Evolutionary conservation across 1,140 invertebrate species (phyloP).

Genomic region (Notospermus geniculatus): DNA sequence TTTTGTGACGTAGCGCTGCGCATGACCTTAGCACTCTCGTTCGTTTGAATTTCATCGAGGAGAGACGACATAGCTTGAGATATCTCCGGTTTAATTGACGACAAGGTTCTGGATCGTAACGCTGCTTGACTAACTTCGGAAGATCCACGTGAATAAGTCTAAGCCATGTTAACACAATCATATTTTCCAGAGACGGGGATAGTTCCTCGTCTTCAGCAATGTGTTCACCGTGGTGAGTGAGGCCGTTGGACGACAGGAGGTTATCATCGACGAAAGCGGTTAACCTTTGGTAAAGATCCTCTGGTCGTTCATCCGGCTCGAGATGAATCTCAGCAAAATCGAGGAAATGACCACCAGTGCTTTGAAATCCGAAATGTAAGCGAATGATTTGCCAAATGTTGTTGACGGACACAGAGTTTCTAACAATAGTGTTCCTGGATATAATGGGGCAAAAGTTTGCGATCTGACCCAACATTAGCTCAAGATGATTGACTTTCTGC

Average conservation of each 20-base stretch:
- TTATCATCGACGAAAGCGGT: constrained; percentile 27
- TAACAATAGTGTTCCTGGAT: constrained; percentile 22
- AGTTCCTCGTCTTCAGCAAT: constrained; percentile 22
- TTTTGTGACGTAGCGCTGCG: too few relatives aligned
- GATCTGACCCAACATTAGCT: constrained; percentile 12
- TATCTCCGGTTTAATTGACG: constrained; percentile 33
- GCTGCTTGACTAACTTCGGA: constrained; percentile 21
- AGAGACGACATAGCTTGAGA: constrained; percentile 22
- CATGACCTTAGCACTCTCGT: too few relatives aligned
- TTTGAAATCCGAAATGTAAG: constrained; percentile 13
- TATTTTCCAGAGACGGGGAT: constrained; percentile 20
- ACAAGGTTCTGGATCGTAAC: too few relatives aligned
- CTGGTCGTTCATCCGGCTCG: constrained; percentile 22
- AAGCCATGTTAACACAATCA: constrained; percentile 27
- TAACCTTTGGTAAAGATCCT: constrained; percentile 24
- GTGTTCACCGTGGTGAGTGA: constrained; percentile 16
- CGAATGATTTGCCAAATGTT: constrained; percentile 20
- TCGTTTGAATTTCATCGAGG: constrained; percentile 25
- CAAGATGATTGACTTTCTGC: constrained; percentile 10
- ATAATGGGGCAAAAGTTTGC: too few relatives aligned
- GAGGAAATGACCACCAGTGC: constrained; percentile 11
- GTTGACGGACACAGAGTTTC: constrained; percentile 26
- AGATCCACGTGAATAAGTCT: constrained; percentile 18
- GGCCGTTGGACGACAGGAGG: constrained; percentile 7
- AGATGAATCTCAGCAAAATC: constrained; percentile 16